Percentiles rank a stretch among this genome's conserved stretches.
These are phyloP conservation scores for Anastatus disparis DNA, from an alignment of 1,140 invertebrate genomes.

Conservation along the genomic window DNA sequence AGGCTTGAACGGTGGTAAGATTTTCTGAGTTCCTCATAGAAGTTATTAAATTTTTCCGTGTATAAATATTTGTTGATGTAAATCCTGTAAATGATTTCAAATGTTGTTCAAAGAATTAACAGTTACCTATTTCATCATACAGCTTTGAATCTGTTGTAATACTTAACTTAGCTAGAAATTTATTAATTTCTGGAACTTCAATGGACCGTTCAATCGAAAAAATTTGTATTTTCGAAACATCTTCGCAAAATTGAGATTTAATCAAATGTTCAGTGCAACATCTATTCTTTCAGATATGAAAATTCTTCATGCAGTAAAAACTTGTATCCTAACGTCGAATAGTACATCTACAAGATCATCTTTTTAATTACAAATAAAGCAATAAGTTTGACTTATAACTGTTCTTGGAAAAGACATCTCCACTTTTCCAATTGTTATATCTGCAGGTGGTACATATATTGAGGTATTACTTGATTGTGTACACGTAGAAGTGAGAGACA, in stretches of 20 bases:
- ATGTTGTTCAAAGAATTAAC: conserved; percentile 46
- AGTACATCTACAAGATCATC: conserved; percentile 6
- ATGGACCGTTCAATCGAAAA: conserved; percentile 24
- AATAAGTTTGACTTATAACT: neutral
- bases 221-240: conserved; percentile 19
- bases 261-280: conserved; percentile 44
- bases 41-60: conserved; percentile 37
- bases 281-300: conserved; percentile 36
- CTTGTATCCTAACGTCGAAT: conserved; percentile 40
- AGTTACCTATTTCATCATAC: too few relatives aligned
- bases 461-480: too few relatives aligned
- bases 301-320: conserved; percentile 26
- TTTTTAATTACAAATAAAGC: neutral
- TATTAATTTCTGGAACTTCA: conserved; percentile 17
- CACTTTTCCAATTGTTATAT: neutral
- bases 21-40: conserved; percentile 42
- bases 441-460: too few relatives aligned
- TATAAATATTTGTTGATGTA: conserved; percentile 44
- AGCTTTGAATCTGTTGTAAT: too few relatives aligned
- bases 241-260: conserved; percentile 33
- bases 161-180: too few relatives aligned
- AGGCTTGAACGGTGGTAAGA: conserved; percentile 39
- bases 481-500: neutral
- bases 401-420: neutral
- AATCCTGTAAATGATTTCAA: conserved; percentile 43